Percentiles rank a stretch among this genome's conserved stretches.
These are phyloP conservation scores for Orchestia grillus DNA, from an alignment of 1,140 invertebrate genomes.

Conservation along the genomic window DNA sequence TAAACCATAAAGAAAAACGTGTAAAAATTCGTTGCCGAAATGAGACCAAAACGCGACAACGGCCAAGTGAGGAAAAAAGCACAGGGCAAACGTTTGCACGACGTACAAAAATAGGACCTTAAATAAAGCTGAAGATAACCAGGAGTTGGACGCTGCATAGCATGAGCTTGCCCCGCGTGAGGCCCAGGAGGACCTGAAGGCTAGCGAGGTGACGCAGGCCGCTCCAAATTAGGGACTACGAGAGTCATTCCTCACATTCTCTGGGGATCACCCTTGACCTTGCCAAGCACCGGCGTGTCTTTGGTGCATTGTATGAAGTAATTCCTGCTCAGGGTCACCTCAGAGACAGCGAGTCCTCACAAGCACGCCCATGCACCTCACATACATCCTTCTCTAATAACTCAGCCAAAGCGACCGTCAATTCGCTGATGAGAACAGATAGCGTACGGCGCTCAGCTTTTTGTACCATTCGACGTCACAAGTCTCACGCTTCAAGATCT, in stretches of 20 bases:
- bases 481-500: background rate
- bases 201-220: background rate
- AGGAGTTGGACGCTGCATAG: background rate
- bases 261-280: constrained; percentile 38
- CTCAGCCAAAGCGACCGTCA: background rate
- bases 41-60: background rate
- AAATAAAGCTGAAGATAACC: background rate
- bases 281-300: constrained; percentile 8
- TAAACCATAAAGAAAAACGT: background rate
- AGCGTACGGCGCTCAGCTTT: background rate
- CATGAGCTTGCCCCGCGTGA: background rate
- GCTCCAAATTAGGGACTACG: background rate
- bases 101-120: background rate
- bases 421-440: background rate
- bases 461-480: background rate
- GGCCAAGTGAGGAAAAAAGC: background rate
- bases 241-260: constrained; percentile 21
- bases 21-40: background rate
- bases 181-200: background rate
- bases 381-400: background rate
- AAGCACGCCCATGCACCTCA: constrained; percentile 19
- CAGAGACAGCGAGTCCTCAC: constrained; percentile 7
- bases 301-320: constrained; percentile 47
- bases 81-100: background rate
- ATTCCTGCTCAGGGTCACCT: background rate